Conservation (phyloP, 2,888 invertebrate genomes). For the Tubiluchus corallicola region DNA sequence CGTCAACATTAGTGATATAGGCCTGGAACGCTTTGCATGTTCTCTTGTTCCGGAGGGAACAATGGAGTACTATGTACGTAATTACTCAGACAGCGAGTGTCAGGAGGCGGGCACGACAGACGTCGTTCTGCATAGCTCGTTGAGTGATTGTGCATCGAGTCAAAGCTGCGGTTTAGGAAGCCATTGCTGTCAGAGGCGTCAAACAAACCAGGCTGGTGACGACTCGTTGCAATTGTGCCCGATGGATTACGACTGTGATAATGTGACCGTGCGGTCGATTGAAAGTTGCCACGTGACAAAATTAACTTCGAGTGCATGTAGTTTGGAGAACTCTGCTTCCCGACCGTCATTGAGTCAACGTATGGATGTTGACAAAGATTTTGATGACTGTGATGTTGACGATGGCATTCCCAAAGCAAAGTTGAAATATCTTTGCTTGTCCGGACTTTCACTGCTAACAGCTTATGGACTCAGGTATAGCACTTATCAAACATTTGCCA, state of each 20-base stretch:
- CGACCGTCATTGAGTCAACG: not conserved
- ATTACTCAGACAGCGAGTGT: no score
- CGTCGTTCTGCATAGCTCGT: not conserved
- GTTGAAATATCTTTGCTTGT: not conserved
- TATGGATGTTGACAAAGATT: not conserved
- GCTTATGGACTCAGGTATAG: conserved; percentile 16
- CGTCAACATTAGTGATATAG: not conserved
- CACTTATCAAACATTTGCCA: conserved; percentile 7
- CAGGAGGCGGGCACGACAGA: not conserved
- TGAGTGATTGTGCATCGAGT: no score
- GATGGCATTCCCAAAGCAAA: not conserved
- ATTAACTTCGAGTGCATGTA: no score
- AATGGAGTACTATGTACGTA: no score
- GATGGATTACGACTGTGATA: no score
- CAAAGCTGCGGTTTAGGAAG: no score
- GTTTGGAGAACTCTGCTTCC: no score
- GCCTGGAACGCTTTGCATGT: not conserved
- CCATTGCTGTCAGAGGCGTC: no score
- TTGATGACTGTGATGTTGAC: not conserved
- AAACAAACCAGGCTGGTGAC: no score
- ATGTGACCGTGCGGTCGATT: no score
- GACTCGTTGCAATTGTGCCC: no score
- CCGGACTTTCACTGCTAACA: not conserved
- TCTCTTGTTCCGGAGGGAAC: not conserved
- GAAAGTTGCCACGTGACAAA: conserved; percentile 3